Percentiles rank a stretch among this genome's conserved stretches.
Conservation (phyloP, 2,113 vertebrate species). For the Forbesichthys papilliferus region DNA sequence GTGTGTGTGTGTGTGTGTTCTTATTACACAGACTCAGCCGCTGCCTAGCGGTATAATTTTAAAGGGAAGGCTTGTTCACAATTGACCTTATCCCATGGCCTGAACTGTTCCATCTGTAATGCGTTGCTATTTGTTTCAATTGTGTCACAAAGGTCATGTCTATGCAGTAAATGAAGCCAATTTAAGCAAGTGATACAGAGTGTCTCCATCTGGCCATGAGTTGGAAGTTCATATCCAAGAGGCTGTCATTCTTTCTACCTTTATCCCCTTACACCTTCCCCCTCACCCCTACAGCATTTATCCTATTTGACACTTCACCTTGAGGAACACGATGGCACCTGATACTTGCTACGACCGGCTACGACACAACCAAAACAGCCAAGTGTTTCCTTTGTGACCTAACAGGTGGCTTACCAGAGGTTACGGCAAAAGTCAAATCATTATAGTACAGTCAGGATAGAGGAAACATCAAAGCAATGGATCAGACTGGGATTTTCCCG, state of each 20-base stretch:
- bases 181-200: slow-evolving; percentile 2
- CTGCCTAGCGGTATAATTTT: slow-evolving; percentile 15
- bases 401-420: neutral
- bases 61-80: slow-evolving; percentile 23
- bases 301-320: slow-evolving; percentile 2
- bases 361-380: neutral
- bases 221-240: slow-evolving; percentile 3
- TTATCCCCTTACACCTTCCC: neutral
- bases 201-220: neutral
- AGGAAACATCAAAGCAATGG: slow-evolving; percentile 9
- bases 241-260: slow-evolving; percentile 6
- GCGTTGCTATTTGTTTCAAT: slow-evolving; percentile 1
- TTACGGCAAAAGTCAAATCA: neutral
- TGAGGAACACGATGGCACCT: neutral
- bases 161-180: slow-evolving; percentile 21
- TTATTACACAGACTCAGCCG: neutral
- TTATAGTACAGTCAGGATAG: no score
- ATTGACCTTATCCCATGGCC: slow-evolving; percentile 33
- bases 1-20: neutral
- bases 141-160: slow-evolving; percentile 32
- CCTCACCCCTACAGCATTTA: neutral
- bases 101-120: slow-evolving; percentile 40
- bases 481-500: slow-evolving; percentile 15
- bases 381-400: neutral
- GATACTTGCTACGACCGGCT: neutral